These are phyloP conservation scores for Sminthopsis crassicaudata DNA, from an alignment of 2,113 vertebrate species.

Conservation along the genomic window DNA sequence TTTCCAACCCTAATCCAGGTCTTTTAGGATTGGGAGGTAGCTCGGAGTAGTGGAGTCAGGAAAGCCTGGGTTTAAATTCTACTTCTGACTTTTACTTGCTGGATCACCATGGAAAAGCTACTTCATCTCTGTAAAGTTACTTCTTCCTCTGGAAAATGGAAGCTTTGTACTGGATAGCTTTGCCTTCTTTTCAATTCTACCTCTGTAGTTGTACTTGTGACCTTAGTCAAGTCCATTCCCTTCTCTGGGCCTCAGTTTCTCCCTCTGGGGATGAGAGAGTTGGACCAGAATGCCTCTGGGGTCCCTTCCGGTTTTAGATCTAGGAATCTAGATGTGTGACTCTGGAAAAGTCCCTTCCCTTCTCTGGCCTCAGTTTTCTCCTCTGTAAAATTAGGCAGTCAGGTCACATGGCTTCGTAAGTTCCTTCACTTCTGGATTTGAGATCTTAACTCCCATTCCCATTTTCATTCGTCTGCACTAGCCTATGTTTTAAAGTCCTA, in stretches of 20 bases:
- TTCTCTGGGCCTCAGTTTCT: background rate
- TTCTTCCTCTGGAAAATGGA: background rate
- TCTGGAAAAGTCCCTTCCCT: background rate
- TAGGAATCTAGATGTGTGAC: background rate
- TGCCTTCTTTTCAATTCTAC: background rate
- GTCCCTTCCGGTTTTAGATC: background rate
- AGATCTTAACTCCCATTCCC: background rate
- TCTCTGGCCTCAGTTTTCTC: background rate
- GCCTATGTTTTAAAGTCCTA: constrained; percentile 35
- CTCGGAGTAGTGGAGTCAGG: background rate
- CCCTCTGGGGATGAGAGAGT: background rate
- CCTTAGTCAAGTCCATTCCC: background rate
- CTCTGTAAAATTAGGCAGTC: background rate
- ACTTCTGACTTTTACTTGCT: background rate
- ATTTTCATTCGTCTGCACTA: background rate
- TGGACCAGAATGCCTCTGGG: background rate
- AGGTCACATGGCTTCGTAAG: background rate
- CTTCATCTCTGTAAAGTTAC: background rate
- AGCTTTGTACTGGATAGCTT: background rate
- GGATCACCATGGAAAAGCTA: background rate
- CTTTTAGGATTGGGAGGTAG: background rate
- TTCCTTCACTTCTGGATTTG: background rate
- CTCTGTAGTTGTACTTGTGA: background rate
- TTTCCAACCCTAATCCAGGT: background rate
- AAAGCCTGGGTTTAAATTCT: background rate